Percentiles rank a stretch among this genome's conserved stretches.
Conservation (phyloP, 2,888 invertebrate species). For the Agrotis segetum region DNA sequence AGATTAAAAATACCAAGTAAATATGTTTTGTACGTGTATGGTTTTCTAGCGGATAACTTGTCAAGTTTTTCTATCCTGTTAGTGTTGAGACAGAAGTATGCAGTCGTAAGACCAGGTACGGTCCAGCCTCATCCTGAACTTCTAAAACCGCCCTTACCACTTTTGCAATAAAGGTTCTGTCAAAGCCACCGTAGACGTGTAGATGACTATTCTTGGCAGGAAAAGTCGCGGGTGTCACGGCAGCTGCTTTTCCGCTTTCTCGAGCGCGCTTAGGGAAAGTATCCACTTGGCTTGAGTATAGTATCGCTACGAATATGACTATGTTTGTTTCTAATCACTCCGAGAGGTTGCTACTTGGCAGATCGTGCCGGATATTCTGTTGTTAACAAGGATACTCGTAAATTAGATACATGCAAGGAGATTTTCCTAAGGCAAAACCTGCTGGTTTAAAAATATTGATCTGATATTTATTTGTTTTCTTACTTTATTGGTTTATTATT, state of each 20-base stretch:
- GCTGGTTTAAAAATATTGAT: not conserved
- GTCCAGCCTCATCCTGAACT: not conserved
- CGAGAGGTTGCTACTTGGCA: slow-evolving; percentile 31
- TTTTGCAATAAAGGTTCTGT: slow-evolving; percentile 20
- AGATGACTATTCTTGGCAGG: slow-evolving; percentile 62
- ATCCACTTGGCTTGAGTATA: slow-evolving; percentile 39
- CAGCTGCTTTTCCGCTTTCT: slow-evolving; percentile 86
- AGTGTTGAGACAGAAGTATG: slow-evolving; percentile 34
- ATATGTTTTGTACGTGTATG: not conserved
- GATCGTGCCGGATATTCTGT: slow-evolving; percentile 35
- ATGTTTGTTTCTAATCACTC: slow-evolving; percentile 43
- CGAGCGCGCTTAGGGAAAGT: slow-evolving; percentile 74
- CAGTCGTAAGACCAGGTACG: slow-evolving; percentile 46
- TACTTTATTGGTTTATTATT: not conserved
- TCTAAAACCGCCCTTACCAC: not conserved
- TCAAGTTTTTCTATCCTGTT: slow-evolving; percentile 46
- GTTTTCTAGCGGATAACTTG: not conserved
- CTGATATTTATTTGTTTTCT: not conserved
- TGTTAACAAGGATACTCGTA: slow-evolving; percentile 21
- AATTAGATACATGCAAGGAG: slow-evolving; percentile 44
- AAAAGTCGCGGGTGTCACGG: slow-evolving; percentile 76
- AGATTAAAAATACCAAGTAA: slow-evolving; percentile 8
- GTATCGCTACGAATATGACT: slow-evolving; percentile 49
- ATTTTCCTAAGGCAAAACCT: slow-evolving; percentile 18
- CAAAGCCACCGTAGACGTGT: not conserved